Evolutionary conservation across 2,888 invertebrate genomes (phyloP).

Genomic region (Caenorhabditis angaria): DNA sequence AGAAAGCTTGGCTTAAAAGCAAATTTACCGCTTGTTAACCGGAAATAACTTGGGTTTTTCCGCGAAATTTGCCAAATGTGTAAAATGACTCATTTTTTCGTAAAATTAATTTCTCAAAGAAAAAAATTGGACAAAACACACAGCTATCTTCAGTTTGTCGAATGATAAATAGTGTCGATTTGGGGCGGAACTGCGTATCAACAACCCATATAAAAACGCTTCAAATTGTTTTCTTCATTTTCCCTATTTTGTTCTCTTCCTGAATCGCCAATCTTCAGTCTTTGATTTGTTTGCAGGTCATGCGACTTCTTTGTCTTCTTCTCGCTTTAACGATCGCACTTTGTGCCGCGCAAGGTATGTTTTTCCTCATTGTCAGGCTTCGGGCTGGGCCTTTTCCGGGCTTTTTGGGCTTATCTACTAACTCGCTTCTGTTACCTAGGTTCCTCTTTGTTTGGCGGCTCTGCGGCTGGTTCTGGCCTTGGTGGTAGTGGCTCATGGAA

Average conservation of each 20-base stretch:
- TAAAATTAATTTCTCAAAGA: not conserved
- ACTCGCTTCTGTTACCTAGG: not conserved
- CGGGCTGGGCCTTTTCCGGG: not conserved
- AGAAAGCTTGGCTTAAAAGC: too few relatives aligned
- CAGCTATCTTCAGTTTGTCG: not conserved
- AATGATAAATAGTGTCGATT: not conserved
- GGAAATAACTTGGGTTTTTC: too few relatives aligned
- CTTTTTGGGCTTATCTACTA: not conserved
- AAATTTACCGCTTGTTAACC: too few relatives aligned
- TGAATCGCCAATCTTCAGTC: too few relatives aligned
- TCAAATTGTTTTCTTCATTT: not conserved
- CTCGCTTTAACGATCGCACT: not conserved
- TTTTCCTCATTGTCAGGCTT: too few relatives aligned
- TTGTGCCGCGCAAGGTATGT: not conserved
- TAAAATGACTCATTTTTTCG: too few relatives aligned
- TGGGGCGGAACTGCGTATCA: not conserved
- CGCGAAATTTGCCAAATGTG: too few relatives aligned
- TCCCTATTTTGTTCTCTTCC: not conserved
- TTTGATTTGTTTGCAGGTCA: not conserved
- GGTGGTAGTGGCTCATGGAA: conserved; percentile 9
- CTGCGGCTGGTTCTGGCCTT: conserved; percentile 10
- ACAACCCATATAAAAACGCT: too few relatives aligned
- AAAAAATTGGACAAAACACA: not conserved
- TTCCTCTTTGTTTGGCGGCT: conserved; percentile 1
- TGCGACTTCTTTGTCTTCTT: not conserved